Percentiles rank a stretch among this genome's conserved stretches.
These are phyloP conservation scores for Nemapogon koenigi DNA, from an alignment of 2,888 invertebrate species.

Conservation along the genomic window DNA sequence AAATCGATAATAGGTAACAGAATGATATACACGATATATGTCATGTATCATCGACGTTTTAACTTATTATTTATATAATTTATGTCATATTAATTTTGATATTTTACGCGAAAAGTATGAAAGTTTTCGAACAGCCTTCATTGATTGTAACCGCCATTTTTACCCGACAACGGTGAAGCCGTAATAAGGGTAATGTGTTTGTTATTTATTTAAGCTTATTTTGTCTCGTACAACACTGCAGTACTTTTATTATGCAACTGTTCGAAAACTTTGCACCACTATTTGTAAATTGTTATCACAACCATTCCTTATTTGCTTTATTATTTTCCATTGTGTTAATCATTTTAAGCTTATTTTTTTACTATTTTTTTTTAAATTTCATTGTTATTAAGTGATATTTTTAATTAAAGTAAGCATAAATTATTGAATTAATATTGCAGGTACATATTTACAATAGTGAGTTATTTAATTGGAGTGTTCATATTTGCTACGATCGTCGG, in stretches of 20 bases:
- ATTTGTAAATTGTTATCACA: too few relatives aligned
- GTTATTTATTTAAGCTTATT: constrained; percentile 32
- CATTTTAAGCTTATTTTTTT: neutral
- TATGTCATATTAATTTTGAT: constrained; percentile 34
- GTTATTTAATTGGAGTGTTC: constrained; percentile 96
- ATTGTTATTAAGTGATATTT: constrained; percentile 15
- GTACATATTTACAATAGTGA: constrained; percentile 95
- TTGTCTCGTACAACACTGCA: constrained; percentile 24
- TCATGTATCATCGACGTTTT: constrained; percentile 32
- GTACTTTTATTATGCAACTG: constrained; percentile 40
- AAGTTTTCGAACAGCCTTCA: constrained; percentile 76
- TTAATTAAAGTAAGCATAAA: neutral
- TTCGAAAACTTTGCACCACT: constrained; percentile 65
- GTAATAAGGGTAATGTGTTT: too few relatives aligned
- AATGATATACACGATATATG: constrained; percentile 34
- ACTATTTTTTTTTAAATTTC: neutral
- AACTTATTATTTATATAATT: constrained; percentile 31
- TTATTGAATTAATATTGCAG: constrained; percentile 60
- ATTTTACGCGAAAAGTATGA: constrained; percentile 33
- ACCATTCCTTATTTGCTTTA: too few relatives aligned
- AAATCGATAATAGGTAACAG: constrained; percentile 15
- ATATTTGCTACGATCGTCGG: constrained; percentile 98
- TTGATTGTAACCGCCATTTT: constrained; percentile 58
- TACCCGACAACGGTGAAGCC: too few relatives aligned
- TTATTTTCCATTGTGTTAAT: constrained; percentile 19